phyloP scores from a whole-genome alignment of 2,113 vertebrate genomes.

The Gallinago jamesoni region DNA sequence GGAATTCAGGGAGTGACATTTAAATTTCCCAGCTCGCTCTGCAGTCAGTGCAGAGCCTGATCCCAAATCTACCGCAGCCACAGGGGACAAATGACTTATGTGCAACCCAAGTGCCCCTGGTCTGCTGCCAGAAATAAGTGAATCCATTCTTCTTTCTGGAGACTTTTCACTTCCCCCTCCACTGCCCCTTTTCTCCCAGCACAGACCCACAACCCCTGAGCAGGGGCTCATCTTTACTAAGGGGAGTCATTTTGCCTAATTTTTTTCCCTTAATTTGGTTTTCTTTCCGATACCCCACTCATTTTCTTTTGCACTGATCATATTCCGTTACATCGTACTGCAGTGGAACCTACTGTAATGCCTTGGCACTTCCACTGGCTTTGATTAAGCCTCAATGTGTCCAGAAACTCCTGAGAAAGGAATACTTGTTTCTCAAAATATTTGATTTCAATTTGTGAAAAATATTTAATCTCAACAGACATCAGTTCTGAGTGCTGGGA shows the following conservation, averaged over 20 bases:
- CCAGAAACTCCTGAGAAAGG: not conserved
- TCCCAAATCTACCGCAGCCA: not conserved
- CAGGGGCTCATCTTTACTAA: not conserved
- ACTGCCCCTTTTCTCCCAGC: not conserved
- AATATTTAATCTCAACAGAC: not conserved
- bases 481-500: not conserved
- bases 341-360: not conserved
- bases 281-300: not conserved
- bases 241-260: not conserved
- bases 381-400: not conserved
- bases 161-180: too few species aligned
- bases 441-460: not conserved
- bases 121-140: not conserved
- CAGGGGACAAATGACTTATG: not conserved
- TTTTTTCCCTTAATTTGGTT: not conserved
- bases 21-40: not conserved
- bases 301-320: not conserved
- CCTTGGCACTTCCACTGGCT: not conserved
- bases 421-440: not conserved
- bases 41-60: not conserved
- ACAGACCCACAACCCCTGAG: fast-evolving
- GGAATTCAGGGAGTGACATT: not conserved
- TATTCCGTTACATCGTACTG: not conserved
- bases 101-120: not conserved
- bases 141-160: not conserved